Evolutionary conservation across 2,888 invertebrate genomes (phyloP).

Genomic region (Rhodophaea formosa): DNA sequence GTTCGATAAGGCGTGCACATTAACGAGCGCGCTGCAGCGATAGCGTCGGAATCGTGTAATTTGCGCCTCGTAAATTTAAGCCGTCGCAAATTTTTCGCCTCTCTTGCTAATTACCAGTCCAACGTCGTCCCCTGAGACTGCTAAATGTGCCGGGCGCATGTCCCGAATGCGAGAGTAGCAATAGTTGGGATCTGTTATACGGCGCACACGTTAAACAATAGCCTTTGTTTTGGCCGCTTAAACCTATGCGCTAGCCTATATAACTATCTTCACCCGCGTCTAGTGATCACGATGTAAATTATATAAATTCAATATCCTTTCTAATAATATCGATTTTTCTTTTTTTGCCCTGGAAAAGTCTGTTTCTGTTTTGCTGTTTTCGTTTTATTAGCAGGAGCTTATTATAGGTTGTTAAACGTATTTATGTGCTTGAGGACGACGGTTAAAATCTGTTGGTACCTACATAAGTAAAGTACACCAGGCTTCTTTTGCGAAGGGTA

Average conservation of each 20-base stretch:
- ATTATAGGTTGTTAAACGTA: too few species aligned
- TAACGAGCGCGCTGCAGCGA: conserved; percentile 72
- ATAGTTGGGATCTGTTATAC: conserved; percentile 61
- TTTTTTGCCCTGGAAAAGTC: too few species aligned
- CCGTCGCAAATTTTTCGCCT: conserved; percentile 80
- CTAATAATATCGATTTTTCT: too few species aligned
- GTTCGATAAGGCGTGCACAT: conserved; percentile 78
- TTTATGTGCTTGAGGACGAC: too few species aligned
- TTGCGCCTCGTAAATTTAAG: conserved; percentile 81
- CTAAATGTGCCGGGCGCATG: conserved; percentile 75
- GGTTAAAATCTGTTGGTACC: too few species aligned
- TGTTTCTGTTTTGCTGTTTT: too few species aligned
- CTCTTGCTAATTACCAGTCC: conserved; percentile 78
- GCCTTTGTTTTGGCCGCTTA: conserved; percentile 72
- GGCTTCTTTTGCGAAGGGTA: too few species aligned
- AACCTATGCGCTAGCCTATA: conserved; percentile 54
- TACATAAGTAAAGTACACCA: too few species aligned
- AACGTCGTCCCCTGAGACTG: conserved; percentile 72
- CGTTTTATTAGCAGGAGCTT: too few species aligned
- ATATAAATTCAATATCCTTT: not conserved
- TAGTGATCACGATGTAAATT: not conserved
- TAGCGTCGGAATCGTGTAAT: conserved; percentile 77
- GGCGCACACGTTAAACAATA: conserved; percentile 66
- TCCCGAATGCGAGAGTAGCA: conserved; percentile 71
- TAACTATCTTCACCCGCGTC: conserved; percentile 51